Evolutionary conservation across 2,113 vertebrate species (phyloP), one percentile per base, ranked within the genome.

Genomic region (Trogon melanurus): DNA sequence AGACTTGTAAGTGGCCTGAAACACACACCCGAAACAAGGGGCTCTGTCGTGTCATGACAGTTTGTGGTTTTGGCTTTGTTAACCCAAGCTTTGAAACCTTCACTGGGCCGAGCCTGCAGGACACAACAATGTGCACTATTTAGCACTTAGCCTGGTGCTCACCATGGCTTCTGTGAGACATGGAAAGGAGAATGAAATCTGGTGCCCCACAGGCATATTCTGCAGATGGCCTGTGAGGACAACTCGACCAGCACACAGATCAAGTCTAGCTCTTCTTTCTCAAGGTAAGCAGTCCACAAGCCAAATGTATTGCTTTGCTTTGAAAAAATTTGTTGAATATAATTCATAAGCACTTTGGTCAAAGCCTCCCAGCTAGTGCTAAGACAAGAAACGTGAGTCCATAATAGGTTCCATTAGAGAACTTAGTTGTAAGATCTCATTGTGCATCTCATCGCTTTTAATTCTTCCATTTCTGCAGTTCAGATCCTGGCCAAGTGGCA

Each of bases 11-110:
- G 4, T 1, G 15, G 19, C 27, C 76, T 58, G 56, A 56, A 60
- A 57, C 51, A 51, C 38, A 56, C 34, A n/a, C 12, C 29, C 67
- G 51, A 69, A 71, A n/a, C 34, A 75, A 56, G 10, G 12, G 12
- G 10, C 9, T 87, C 48, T 56, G 32, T 34, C 0, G 0, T 18
- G 11, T 36, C 36, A 45, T 9, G 27, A 1, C n/a, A 50, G 4
- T 14, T 29, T 50, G 38, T 19, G 78, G 25, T 2, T 30, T 62
- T 32, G 27, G 20, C 10, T 51, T 78, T 50, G 56, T 4, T 41
- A 45, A 41, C 5, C 60, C 61, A n/a, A 69, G 18, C 5, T 69
- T 13, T 84, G 36, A 75, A 86, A 58, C 18, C 13, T 62, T 54
- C 26, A 11, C 53, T 34, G 8, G 17, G 72, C 51, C 47, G 53